Conservation (phyloP, 2,113 vertebrate species). For the Phocoena phocoena region DNA sequence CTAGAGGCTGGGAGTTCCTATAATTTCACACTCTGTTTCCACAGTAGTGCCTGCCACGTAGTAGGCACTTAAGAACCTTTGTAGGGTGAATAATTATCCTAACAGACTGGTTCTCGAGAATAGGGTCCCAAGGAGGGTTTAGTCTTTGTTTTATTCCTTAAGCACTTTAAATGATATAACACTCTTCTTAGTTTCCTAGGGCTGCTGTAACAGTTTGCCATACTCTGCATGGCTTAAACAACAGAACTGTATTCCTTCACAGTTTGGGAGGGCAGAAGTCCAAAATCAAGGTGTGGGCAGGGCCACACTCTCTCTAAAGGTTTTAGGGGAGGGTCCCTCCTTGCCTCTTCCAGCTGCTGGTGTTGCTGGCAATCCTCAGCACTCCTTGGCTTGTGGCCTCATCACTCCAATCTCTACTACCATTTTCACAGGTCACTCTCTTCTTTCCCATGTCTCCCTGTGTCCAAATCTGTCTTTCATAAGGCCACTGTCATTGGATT, state of each 20-base stretch:
- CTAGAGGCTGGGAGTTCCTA: accelerated
- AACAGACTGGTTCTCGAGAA: neutral
- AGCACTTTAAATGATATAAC: neutral
- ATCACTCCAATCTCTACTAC: accelerated
- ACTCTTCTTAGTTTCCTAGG: too few relatives aligned
- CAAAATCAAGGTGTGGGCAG: neutral
- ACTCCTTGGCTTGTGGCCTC: accelerated
- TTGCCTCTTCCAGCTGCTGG: accelerated
- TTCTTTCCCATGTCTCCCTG: neutral
- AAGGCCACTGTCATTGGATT: too few relatives aligned
- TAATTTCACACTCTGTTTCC: too few relatives aligned
- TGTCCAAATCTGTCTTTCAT: neutral
- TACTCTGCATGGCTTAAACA: neutral
- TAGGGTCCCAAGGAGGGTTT: accelerated
- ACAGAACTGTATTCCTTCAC: accelerated
- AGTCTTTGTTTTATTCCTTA: neutral
- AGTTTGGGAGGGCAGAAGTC: neutral
- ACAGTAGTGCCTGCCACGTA: accelerated
- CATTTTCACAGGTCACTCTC: accelerated
- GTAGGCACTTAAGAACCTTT: too few relatives aligned
- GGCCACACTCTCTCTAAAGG: accelerated
- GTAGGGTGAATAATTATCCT: accelerated
- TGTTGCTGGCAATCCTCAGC: accelerated
- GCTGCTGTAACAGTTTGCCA: neutral
- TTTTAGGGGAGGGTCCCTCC: accelerated